Base-by-base conservation (phyloP, 2,113 vertebrate genomes). In the Merops nubicus region DNA sequence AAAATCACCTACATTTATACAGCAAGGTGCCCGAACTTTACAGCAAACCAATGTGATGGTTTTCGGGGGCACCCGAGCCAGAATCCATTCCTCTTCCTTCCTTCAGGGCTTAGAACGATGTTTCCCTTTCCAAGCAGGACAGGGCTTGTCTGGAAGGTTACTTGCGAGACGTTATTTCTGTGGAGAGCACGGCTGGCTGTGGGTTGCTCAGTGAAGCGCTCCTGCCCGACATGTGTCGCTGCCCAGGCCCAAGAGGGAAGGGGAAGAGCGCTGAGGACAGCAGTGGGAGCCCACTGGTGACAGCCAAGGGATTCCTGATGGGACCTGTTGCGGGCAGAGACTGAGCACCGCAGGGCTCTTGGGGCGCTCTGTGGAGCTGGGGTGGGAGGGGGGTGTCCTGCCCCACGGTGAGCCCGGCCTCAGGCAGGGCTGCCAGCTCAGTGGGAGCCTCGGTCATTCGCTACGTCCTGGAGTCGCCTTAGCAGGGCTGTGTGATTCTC, bases 381-480 rank as follows among this genome's bases (percentile, higher is more conserved):
- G n/a, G n/a, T n/a, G n/a, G n/a, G n/a, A n/a, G n/a, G n/a, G n/a
- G n/a, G n/a, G n/a, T n/a, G n/a, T n/a, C n/a, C n/a, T n/a, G n/a
- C n/a, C n/a, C n/a, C n/a, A n/a, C n/a, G n/a, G n/a, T n/a, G n/a
- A n/a, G n/a, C n/a, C n/a, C n/a, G n/a, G n/a, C n/a, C n/a, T n/a
- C n/a, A n/a, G n/a, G n/a, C n/a, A n/a, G n/a, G n/a, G n/a, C n/a
- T n/a, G n/a, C n/a, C n/a, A n/a, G n/a, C 87, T 99, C 98, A 99
- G 96, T 99, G 99, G 65, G 98, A 98, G 48, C 98, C 99, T 62
- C 99, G 96, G 97, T 99, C 99, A 7, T 99, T 99, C 2, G 99
- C 99, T 36, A 99, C 99, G 0, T 99, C 99, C 94, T 99, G 99
- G 3, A 99, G 98, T 15, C 99, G 98, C 43, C 99, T 97, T 8